phyloP scores from a whole-genome alignment of 2,797 vertebrate species.

The Hemibagrus guttatus region DNA sequence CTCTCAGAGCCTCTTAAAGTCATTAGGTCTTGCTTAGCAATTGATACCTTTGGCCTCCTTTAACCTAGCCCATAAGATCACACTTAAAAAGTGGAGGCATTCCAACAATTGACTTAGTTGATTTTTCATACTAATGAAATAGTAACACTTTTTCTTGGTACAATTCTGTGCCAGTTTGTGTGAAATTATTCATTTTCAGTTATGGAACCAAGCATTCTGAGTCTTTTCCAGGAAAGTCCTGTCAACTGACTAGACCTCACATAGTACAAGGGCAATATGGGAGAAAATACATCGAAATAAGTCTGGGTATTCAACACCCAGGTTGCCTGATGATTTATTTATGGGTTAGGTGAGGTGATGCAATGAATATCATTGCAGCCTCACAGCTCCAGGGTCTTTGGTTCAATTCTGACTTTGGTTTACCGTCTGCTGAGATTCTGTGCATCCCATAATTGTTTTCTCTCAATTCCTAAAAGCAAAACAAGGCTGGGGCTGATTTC shows the following conservation, averaged over 20 bases:
- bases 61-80: neutral
- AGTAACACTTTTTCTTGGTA: neutral
- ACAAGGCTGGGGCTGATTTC: neutral
- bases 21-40: conserved; percentile 22
- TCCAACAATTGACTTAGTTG: neutral
- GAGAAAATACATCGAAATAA: neutral
- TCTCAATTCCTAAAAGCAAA: neutral
- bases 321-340: neutral
- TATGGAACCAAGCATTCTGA: neutral
- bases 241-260: neutral
- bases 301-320: neutral
- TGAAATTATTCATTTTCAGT: no score
- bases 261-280: neutral
- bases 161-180: neutral
- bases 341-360: neutral
- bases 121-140: neutral
- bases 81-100: neutral
- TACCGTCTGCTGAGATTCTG: neutral
- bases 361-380: neutral
- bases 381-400: neutral
- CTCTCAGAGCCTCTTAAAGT: conserved; percentile 33
- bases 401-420: neutral
- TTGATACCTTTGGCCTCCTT: conserved; percentile 3
- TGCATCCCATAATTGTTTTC: neutral
- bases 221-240: neutral